Percentiles rank a stretch among this genome's conserved stretches.
These are phyloP conservation scores for Zosterops lateralis DNA, from an alignment of 2,113 vertebrate genomes.

Conservation along the genomic window DNA sequence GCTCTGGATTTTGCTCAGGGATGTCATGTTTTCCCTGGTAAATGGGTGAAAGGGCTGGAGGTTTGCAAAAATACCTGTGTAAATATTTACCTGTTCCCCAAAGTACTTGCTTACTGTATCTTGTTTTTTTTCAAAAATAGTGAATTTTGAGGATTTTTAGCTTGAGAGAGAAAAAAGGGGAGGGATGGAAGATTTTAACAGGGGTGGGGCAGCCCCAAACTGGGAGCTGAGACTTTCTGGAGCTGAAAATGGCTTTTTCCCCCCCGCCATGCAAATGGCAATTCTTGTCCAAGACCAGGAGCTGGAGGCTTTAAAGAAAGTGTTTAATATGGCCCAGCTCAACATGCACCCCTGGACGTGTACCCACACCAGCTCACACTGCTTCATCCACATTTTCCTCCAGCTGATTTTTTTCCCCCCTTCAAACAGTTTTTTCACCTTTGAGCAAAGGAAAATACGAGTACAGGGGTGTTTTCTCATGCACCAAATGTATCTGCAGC, in stretches of 20 bases:
- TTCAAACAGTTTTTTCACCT: not conserved
- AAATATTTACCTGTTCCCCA: not conserved
- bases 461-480: not conserved
- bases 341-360: rapidly evolving
- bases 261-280: not conserved
- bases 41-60: not conserved
- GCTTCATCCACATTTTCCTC: not conserved
- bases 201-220: not conserved
- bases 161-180: not conserved
- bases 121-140: not conserved
- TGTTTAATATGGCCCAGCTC: not conserved
- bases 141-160: not conserved
- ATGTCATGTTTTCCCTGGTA: not conserved
- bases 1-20: not conserved
- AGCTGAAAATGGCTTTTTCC: not conserved
- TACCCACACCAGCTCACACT: rapidly evolving
- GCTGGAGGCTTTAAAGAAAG: not conserved
- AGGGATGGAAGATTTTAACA: not conserved
- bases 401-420: rapidly evolving
- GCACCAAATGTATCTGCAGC: not conserved
- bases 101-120: not conserved
- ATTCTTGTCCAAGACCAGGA: not conserved
- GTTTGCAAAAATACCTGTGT: not conserved
- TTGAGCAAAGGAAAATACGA: not conserved
- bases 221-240: not conserved